Conservation (phyloP, 1,140 invertebrate species). For the Drosophila nannoptera region DNA sequence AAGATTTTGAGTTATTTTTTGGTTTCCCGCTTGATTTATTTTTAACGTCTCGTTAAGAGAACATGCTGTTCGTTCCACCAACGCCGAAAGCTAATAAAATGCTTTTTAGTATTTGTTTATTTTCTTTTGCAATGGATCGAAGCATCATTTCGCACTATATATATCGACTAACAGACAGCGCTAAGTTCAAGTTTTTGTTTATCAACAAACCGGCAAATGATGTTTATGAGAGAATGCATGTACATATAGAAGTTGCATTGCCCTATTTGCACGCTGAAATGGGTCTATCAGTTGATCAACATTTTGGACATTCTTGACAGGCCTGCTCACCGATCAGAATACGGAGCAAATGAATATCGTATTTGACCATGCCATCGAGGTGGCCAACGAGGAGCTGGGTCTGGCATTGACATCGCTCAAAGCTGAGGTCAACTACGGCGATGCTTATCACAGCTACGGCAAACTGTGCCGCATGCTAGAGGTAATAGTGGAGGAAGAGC, state of each 20-base stretch:
- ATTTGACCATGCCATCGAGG: conserved; percentile 71
- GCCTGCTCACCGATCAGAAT: conserved; percentile 70
- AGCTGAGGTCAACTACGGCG: conserved; percentile 70
- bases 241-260: too few species aligned
- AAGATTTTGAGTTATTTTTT: conserved; percentile 32
- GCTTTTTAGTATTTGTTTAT: conserved; percentile 70
- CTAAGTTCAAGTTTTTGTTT: conserved; percentile 71
- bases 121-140: conserved; percentile 40
- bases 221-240: background rate
- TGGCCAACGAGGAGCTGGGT: conserved; percentile 62
- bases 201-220: conserved; percentile 64
- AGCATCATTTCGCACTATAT: conserved; percentile 3
- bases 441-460: conserved; percentile 78
- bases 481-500: too few species aligned
- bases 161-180: conserved; percentile 11
- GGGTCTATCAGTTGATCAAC: too few species aligned
- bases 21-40: conserved; percentile 56
- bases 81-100: conserved; percentile 70
- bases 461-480: conserved; percentile 79
- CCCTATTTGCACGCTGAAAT: too few species aligned
- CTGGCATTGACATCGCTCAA: conserved; percentile 51
- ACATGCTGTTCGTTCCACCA: conserved; percentile 75
- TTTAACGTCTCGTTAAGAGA: conserved; percentile 72
- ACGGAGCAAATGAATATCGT: conserved; percentile 68
- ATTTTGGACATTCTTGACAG: conserved; percentile 22